These are phyloP conservation scores for Exocentrus adspersus DNA, from an alignment of 2,888 invertebrate genomes.

Conservation along the genomic window DNA sequence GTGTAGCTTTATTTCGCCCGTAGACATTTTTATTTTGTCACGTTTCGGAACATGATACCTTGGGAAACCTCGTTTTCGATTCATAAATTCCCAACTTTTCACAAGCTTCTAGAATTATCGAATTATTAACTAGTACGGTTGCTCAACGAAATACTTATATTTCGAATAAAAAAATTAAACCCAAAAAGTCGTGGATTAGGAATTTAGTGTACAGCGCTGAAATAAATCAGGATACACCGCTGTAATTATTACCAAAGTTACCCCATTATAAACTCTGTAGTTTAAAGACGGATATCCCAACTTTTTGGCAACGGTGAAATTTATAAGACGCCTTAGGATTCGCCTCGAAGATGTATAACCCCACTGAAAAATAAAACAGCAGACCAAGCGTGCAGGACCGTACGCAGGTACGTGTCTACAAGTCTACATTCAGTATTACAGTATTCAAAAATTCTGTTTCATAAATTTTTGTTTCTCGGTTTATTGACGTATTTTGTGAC, in stretches of 20 bases:
- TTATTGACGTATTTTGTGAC: too few species aligned
- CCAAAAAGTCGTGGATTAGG: background rate
- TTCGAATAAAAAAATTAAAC: too few species aligned
- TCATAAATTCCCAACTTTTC: conserved; percentile 26
- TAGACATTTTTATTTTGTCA: conserved; percentile 38
- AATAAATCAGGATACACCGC: background rate
- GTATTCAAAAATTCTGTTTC: too few species aligned
- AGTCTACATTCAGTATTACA: too few species aligned
- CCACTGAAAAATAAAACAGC: conserved; percentile 6
- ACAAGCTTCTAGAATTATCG: conserved; percentile 3
- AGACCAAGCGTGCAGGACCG: background rate
- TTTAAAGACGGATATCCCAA: conserved; percentile 7
- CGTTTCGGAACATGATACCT: conserved; percentile 40
- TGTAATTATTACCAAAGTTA: background rate
- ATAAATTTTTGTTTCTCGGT: too few species aligned
- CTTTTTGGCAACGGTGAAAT: conserved; percentile 2
- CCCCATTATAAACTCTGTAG: conserved; percentile 1
- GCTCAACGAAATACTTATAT: too few species aligned
- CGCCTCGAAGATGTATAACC: conserved; percentile 1
- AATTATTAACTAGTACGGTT: background rate
- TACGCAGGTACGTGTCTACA: too few species aligned
- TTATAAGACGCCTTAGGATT: background rate
- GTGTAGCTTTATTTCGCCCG: conserved; percentile 28
- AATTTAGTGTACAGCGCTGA: background rate
- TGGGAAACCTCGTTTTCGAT: conserved; percentile 36